Base-by-base conservation (phyloP, 2,797 vertebrate genomes). In the Ctenopoma kingsleyae region DNA sequence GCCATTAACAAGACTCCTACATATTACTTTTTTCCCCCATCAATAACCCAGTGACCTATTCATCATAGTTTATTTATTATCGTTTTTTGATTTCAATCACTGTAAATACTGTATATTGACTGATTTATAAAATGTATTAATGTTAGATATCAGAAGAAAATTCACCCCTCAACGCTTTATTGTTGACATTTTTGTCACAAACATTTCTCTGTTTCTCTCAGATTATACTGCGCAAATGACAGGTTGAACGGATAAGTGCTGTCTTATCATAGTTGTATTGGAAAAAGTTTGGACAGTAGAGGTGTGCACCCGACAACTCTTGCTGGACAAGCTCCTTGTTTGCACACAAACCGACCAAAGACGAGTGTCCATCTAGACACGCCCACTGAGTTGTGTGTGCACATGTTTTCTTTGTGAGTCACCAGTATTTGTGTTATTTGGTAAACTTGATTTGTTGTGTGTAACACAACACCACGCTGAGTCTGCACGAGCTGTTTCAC, bases 391-490 rank as follows among this genome's bases (percentile, higher is more conserved):
- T n/a, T 64, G 48, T 64, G 51, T 6, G 22, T 23, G 25, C 20
- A 16, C 78, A 52, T 35, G 16, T 17, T 22, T 78, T 66, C 19
- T 54, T 8, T 0, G 50, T 62, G 76, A 87, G 49, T 79, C 76
- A 82, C 35, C 23, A 53, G 43, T 27, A 27, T 73, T 73, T 69
- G 50, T 47, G 16, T 75, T 55, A 50, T 57, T 78, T 41, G 12
- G 12, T 59, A 44, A 54, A 76, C 38, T 22, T 8, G 8, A 67
- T 67, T 62, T 36, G 69, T 43, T 9, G 19, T 46, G 44, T 32
- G 67, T 66, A 60, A 53, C 54, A 15, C 27, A 13, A 40, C 6
- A 19, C 17, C 8, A 20, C 3, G 20, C 23, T 41, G 38, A 65
- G 63, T 66, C 35, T 30, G 27, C 38, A 56, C 12, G 9, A 35